Conservation (phyloP, 2,888 invertebrate genomes). For the Drosophila paracracens region DNA sequence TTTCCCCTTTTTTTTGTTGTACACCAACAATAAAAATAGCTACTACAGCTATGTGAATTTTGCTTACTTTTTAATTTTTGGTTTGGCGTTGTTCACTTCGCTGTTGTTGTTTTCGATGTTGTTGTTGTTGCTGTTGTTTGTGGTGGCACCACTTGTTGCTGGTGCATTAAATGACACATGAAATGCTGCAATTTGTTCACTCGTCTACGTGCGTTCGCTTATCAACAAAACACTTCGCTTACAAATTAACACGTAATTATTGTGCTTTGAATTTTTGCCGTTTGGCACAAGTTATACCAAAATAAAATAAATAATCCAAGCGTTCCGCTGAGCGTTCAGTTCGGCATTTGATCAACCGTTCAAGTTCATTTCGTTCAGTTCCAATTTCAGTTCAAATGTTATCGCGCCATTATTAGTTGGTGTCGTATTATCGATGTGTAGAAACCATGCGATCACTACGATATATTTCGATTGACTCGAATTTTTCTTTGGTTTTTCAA, state of each 20-base stretch:
- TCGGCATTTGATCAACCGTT: constrained; percentile 8
- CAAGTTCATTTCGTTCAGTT: constrained; percentile 30
- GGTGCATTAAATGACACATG: constrained; percentile 59
- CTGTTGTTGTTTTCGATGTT: constrained; percentile 15
- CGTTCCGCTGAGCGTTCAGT: constrained; percentile 43
- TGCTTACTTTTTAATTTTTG: constrained; percentile 49
- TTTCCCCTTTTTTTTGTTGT: constrained; percentile 19
- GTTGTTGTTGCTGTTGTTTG: constrained; percentile 33
- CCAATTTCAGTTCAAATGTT: constrained; percentile 15
- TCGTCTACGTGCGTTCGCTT: constrained; percentile 31
- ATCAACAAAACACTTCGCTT: constrained; percentile 18
- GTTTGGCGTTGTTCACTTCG: constrained; percentile 41
- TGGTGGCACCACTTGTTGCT: constrained; percentile 73
- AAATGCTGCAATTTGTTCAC: constrained; percentile 29
- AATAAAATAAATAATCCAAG: constrained; percentile 41
- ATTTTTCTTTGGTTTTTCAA: neutral
- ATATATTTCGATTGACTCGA: neutral
- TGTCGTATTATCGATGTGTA: constrained; percentile 16
- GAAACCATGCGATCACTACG: neutral
- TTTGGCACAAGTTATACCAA: constrained; percentile 37
- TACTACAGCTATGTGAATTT: constrained; percentile 25
- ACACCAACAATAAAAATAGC: constrained; percentile 19
- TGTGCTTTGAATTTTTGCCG: constrained; percentile 14
- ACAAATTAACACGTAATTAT: constrained; percentile 50
- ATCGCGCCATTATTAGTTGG: constrained; percentile 2